phyloP scores from a whole-genome alignment of 2,888 invertebrate genomes.

The Sesamia inferens region DNA sequence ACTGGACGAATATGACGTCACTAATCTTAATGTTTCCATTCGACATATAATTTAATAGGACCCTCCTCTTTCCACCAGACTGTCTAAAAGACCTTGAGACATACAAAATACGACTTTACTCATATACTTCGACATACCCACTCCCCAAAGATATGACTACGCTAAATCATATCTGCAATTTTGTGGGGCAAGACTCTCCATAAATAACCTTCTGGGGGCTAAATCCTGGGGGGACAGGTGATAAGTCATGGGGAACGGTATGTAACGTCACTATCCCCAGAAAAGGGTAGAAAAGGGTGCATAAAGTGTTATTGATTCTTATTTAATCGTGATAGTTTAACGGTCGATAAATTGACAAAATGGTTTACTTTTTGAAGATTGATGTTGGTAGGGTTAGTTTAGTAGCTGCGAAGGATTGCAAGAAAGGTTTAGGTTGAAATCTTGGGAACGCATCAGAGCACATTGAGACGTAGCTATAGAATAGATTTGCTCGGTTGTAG shows the following conservation, averaged over 20 bases:
- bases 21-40: too few species aligned
- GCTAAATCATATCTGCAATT: slow-evolving; percentile 51
- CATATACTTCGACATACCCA: slow-evolving; percentile 12
- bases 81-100: slow-evolving; percentile 2
- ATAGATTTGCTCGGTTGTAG: not conserved
- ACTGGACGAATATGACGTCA: too few species aligned
- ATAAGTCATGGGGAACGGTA: slow-evolving; percentile 67
- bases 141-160: slow-evolving; percentile 36
- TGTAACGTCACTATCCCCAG: slow-evolving; percentile 43
- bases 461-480: not conserved
- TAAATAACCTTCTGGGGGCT: slow-evolving; percentile 65
- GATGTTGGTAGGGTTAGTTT: slow-evolving; percentile 20
- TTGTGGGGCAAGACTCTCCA: slow-evolving; percentile 47
- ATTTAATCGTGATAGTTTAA: slow-evolving; percentile 39
- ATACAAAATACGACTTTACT: not conserved
- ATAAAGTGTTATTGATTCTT: slow-evolving; percentile 49
- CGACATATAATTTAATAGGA: not conserved
- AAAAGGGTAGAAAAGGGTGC: slow-evolving; percentile 40
- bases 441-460: not conserved
- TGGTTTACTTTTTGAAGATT: slow-evolving; percentile 39
- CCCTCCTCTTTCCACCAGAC: not conserved
- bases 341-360: slow-evolving; percentile 36
- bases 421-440: not conserved
- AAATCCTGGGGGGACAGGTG: slow-evolving; percentile 71
- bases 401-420: not conserved